These are phyloP conservation scores for Zosterops hypoxanthus DNA, from an alignment of 2,113 vertebrate genomes.

Conservation along the genomic window DNA sequence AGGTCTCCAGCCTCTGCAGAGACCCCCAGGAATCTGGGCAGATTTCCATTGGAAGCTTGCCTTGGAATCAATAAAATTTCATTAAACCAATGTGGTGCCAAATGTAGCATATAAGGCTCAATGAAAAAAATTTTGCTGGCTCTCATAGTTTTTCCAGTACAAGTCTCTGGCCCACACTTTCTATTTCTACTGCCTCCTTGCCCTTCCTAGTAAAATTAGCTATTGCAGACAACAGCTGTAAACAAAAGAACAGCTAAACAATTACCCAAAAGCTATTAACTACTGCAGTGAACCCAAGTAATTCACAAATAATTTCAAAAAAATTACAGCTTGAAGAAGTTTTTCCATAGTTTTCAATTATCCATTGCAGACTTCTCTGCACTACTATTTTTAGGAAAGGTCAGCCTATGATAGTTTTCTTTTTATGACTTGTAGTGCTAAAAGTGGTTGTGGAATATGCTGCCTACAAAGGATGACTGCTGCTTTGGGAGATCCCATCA, in stretches of 20 bases:
- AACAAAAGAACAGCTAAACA: background rate
- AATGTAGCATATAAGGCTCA: background rate
- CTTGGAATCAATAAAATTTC: conserved; percentile 60
- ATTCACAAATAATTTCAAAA: background rate
- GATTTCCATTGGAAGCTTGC: conserved; percentile 43
- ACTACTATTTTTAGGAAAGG: background rate
- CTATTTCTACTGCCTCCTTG: background rate
- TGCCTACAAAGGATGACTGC: background rate
- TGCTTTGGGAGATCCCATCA: background rate
- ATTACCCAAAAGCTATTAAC: background rate
- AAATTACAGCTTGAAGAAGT: background rate
- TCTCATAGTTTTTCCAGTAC: background rate
- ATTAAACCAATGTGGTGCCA: conserved; percentile 26
- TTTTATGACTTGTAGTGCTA: background rate
- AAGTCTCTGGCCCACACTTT: background rate
- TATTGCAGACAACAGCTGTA: background rate
- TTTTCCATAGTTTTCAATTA: background rate
- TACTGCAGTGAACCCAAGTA: background rate
- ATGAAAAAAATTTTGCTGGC: background rate
- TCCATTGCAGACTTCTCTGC: background rate
- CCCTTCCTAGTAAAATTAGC: background rate
- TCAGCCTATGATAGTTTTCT: background rate
- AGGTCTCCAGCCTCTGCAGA: conserved; percentile 41
- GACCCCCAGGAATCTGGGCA: conserved; percentile 55
- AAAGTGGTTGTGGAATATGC: background rate